Base-by-base conservation (phyloP, 1,140 invertebrate species). In the Bombus impatiens region DNA sequence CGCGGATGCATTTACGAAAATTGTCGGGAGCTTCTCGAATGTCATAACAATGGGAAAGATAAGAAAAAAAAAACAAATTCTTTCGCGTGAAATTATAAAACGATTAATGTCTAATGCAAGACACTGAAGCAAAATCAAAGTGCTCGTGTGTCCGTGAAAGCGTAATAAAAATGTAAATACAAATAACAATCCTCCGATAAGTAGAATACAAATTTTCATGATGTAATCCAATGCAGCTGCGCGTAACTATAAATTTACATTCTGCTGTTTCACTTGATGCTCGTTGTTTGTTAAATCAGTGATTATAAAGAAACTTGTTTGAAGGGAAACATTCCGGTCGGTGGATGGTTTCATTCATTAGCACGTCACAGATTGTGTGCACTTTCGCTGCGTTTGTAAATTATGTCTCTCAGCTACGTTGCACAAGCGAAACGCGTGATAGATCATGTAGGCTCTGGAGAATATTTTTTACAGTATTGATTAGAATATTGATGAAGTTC, bases 371-470 rank as follows among this genome's bases (percentile, higher is more conserved):
- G n/a, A 76, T 75, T 71, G 78, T 42, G 37, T 59, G 59, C 44
- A 88, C 88, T 89, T 89, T 89, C 87, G 87, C 87, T 79, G 42
- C n/a, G 28, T 65, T 78, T 76, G 84, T 79, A 74, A 76, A 81
- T 82, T 87, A 87, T 81, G 71, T 67, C 87, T 74, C 59, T 59
- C 78, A 74, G 70, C 65, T 67, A 47, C 44, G 47, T 5, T 32
- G 42, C 44, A 28, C 25, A 13, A 59, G 75, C 25, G 15, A 59
- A 77, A 40, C 47, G 25, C 28, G 53, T 35, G 25, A 40, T 37
- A 77, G 12, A 37, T 59, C 47, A 18, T 32, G 25, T 13, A 12
- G 22, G 5, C 12, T 5, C 18, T 35, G 32, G 62, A n/a, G 15
- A 53, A 57, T 76, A 76, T 47, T 59, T 25, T 5, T 77, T 40